Conservation (phyloP, 2,888 invertebrate genomes). For the Trachelus tabidus region DNA sequence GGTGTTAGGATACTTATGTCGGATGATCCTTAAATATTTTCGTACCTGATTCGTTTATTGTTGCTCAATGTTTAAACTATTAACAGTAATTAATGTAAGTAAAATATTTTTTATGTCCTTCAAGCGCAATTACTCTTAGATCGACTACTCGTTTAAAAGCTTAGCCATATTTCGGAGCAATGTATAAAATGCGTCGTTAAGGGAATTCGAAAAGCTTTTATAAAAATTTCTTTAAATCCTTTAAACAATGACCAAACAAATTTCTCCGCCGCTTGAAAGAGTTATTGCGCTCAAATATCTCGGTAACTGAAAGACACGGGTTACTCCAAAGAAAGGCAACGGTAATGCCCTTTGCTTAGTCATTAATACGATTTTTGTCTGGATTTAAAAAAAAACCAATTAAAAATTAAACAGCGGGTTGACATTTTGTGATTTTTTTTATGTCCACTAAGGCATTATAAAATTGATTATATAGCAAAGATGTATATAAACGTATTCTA, state of each 20-base stretch:
- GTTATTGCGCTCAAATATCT: slow-evolving; percentile 19
- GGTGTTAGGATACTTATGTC: not conserved
- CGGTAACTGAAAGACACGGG: slow-evolving; percentile 39
- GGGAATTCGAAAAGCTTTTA: not conserved
- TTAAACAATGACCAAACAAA: not conserved
- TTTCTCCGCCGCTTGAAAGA: not conserved
- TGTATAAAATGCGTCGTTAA: not conserved
- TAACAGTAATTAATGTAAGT: not conserved
- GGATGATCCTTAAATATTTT: slow-evolving; percentile 1
- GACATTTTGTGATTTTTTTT: not conserved
- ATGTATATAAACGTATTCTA: not conserved
- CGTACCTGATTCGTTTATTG: slow-evolving; percentile 1
- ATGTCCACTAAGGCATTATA: not conserved
- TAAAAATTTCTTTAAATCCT: not conserved
- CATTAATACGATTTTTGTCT: not conserved
- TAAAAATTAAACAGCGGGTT: not conserved
- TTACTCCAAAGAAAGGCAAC: slow-evolving; percentile 33
- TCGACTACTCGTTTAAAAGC: not conserved
- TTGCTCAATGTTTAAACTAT: slow-evolving; percentile 4
- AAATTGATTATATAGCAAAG: not conserved
- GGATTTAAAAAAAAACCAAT: not conserved
- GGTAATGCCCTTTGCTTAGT: slow-evolving; percentile 33
- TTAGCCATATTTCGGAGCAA: not conserved
- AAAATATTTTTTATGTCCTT: not conserved
- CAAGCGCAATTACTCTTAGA: not conserved